Conservation (phyloP, 2,888 invertebrate species). For the Ceriagrion tenellum region DNA sequence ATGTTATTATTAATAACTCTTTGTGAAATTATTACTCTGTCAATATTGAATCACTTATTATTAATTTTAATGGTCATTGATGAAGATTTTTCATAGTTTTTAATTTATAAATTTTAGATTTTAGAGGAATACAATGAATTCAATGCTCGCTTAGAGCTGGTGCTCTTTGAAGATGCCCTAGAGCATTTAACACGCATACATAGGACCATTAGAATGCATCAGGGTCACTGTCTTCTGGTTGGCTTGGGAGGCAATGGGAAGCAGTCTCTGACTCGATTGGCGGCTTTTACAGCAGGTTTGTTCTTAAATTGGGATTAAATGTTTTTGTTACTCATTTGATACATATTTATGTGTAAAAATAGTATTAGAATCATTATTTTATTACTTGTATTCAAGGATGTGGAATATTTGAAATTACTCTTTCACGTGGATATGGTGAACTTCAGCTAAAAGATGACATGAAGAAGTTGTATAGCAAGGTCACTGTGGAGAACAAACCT, state of each 20-base stretch:
- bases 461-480: constrained; percentile 86
- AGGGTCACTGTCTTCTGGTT: constrained; percentile 91
- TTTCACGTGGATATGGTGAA: constrained; percentile 93
- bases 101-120: constrained; percentile 80
- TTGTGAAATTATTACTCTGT: too few species aligned
- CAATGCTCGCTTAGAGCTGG: constrained; percentile 86
- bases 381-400: constrained; percentile 80
- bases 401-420: constrained; percentile 89
- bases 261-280: constrained; percentile 88
- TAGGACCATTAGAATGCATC: constrained; percentile 89
- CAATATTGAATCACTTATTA: too few species aligned
- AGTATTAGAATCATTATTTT: constrained; percentile 28
- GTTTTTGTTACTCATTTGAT: constrained; percentile 47
- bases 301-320: constrained; percentile 76
- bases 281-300: constrained; percentile 87
- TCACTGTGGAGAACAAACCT: constrained; percentile 89
- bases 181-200: constrained; percentile 94
- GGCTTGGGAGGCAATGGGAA: constrained; percentile 96
- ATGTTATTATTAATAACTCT: too few species aligned
- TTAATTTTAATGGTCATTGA: neutral
- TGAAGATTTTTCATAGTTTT: constrained; percentile 21
- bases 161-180: constrained; percentile 94
- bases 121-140: constrained; percentile 91
- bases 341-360: neutral
- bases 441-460: constrained; percentile 91